phyloP scores from a whole-genome alignment of 2,113 vertebrate genomes.

The cat (Felis catus) region DNA sequence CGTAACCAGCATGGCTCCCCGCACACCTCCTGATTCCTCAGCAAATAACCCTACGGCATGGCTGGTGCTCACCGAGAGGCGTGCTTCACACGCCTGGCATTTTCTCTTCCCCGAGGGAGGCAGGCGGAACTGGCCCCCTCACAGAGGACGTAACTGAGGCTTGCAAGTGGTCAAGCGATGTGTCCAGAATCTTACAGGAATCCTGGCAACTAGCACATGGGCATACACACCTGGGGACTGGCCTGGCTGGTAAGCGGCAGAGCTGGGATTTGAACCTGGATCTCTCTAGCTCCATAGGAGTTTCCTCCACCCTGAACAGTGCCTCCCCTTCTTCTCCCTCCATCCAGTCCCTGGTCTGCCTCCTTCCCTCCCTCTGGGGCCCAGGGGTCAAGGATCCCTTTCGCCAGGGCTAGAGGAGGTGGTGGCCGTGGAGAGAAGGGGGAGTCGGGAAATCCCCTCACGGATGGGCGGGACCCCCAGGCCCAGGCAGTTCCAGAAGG shows the following conservation, averaged over 20 bases:
- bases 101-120: background rate
- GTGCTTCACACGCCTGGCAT: rapidly evolving
- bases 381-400: background rate
- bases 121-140: rapidly evolving
- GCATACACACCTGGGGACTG: background rate
- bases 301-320: background rate
- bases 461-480: background rate
- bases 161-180: background rate
- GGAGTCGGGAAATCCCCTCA: background rate
- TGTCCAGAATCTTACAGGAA: background rate
- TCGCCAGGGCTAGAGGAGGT: background rate
- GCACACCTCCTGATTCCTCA: background rate
- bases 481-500: background rate
- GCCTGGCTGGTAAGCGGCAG: background rate
- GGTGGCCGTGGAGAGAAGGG: no score
- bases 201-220: background rate
- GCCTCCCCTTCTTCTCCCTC: background rate
- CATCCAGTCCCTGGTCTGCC: background rate
- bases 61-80: background rate
- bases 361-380: background rate
- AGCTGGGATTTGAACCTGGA: background rate
- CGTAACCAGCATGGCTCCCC: background rate
- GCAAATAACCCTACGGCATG: background rate
- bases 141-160: background rate
- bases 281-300: background rate